A percentile compares a stretch with the other conserved stretches of the same genome.
These are phyloP conservation scores for Otolemur garnettii DNA, from an alignment of 2,113 vertebrate species.

Conservation along the genomic window DNA sequence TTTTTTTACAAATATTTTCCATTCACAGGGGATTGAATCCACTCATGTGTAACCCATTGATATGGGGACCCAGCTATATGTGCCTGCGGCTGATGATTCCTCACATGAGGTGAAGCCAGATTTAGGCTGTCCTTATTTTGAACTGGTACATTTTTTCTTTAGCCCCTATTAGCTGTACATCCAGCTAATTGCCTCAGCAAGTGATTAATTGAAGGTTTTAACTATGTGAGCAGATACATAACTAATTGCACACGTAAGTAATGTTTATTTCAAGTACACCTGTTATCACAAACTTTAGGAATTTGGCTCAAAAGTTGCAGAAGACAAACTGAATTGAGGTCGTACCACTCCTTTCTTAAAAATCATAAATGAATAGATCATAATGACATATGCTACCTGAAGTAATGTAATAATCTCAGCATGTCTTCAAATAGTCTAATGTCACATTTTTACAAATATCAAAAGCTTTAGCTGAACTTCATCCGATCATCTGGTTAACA, in stretches of 20 bases:
- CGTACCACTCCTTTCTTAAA: not conserved
- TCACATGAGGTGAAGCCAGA: not conserved
- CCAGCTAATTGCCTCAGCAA: slow-evolving; percentile 60
- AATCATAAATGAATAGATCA: not conserved
- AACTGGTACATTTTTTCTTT: slow-evolving; percentile 60
- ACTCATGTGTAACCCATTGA: not conserved
- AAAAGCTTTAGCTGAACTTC: not conserved
- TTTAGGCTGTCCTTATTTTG: slow-evolving; percentile 17
- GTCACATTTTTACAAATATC: not conserved
- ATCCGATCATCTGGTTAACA: not conserved
- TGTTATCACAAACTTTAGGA: slow-evolving; percentile 43
- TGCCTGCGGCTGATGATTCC: not conserved
- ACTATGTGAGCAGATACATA: slow-evolving; percentile 73
- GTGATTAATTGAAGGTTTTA: slow-evolving; percentile 65
- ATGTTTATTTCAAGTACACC: slow-evolving; percentile 70
- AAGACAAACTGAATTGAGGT: not conserved
- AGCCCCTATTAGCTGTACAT: slow-evolving; percentile 60
- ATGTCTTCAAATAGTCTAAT: not conserved
- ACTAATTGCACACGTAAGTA: slow-evolving; percentile 45
- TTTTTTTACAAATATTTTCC: not conserved
- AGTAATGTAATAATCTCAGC: slow-evolving; percentile 8
- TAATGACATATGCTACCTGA: not conserved
- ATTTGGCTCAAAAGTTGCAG: slow-evolving; percentile 45
- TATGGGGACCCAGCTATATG: not conserved
- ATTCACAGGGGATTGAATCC: not conserved